phyloP scores from a whole-genome alignment of 2,113 vertebrate genomes.

The Siphamia tubifer region DNA sequence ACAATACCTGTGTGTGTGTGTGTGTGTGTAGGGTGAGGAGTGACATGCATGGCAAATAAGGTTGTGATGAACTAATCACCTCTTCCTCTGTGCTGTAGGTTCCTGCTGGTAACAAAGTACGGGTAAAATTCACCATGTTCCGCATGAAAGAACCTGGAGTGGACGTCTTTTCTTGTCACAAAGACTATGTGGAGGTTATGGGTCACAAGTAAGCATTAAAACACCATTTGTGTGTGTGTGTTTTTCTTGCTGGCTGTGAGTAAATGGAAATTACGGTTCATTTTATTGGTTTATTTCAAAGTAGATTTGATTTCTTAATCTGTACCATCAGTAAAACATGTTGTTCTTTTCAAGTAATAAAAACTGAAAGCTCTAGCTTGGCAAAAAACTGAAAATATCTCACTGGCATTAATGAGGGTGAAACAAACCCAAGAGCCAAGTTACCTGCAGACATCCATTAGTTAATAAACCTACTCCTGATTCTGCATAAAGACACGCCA shows the following conservation, averaged over 20 bases:
- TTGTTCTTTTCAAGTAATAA: background rate
- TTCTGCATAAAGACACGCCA: too few species aligned
- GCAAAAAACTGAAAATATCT: background rate
- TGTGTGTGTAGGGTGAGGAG: background rate
- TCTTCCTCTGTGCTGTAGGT: slow-evolving; percentile 63
- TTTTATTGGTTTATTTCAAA: too few species aligned
- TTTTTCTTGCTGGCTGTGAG: background rate
- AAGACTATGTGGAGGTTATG: slow-evolving; percentile 79
- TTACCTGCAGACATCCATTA: too few species aligned
- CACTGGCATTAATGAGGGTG: too few species aligned
- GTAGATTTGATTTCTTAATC: too few species aligned
- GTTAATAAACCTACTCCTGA: too few species aligned
- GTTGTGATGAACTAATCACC: slow-evolving; percentile 4
- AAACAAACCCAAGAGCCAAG: background rate
- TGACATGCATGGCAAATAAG: slow-evolving; percentile 24
- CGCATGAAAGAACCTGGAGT: slow-evolving; percentile 80
- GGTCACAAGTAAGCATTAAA: slow-evolving; percentile 64
- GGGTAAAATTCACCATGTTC: slow-evolving; percentile 77
- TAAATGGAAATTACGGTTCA: too few species aligned
- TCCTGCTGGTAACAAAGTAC: slow-evolving; percentile 54
- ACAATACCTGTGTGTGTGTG: background rate
- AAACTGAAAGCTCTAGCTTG: too few species aligned
- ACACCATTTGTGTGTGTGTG: background rate
- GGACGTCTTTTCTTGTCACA: slow-evolving; percentile 68
- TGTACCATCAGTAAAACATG: background rate